Base-by-base conservation (phyloP, 2,113 vertebrate species). In the Ptychochromis oligacanthus region DNA sequence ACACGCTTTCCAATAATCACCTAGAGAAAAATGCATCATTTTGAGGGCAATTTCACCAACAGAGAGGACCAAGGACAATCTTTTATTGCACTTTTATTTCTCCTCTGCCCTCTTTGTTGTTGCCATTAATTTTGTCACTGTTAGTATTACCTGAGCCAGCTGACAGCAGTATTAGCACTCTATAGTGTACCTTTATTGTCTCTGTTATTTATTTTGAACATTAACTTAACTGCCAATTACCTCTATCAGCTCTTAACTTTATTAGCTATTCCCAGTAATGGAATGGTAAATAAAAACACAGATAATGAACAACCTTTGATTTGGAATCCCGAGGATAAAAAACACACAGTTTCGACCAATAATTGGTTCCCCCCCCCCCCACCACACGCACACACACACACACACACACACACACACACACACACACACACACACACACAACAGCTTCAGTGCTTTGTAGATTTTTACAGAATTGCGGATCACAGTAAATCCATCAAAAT, bases 21-120 rank as follows among this genome's bases (percentile, higher is more conserved):
- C 56, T 2, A 3, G 36, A 87, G 82, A 74, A 75, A n/a, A 88
- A 88, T 82, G 74, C 28, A 84, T 90, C 88, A 88, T 85, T 87
- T 58, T 65, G 56, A 85, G 87, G 76, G 82, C 87, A 67, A 56
- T 87, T 87, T 70, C 64, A 54, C 36, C 67, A 54, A 40, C 59
- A 82, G 8, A 55, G 1, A 83, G 61, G 34, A 81, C 34, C 89
- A 89, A 91, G 86, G 89, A 88, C 59, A 3, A 31, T 67, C 61
- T 77, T 58, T 86, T 80, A 87, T 77, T 80, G 46, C 59, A 38
- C 52, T 52, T 85, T 72, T 75, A 65, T 79, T 75, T 72, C 55
- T 83, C 67, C 82, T 57, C 54, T 52, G 22, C 70, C 61, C 55
- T 67, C 24, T 79, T 80, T 88, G 55, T 70, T 76, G 46, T 54